Evolutionary conservation across 2,888 invertebrate species (phyloP).

Genomic region (Nemoura dubitans): DNA sequence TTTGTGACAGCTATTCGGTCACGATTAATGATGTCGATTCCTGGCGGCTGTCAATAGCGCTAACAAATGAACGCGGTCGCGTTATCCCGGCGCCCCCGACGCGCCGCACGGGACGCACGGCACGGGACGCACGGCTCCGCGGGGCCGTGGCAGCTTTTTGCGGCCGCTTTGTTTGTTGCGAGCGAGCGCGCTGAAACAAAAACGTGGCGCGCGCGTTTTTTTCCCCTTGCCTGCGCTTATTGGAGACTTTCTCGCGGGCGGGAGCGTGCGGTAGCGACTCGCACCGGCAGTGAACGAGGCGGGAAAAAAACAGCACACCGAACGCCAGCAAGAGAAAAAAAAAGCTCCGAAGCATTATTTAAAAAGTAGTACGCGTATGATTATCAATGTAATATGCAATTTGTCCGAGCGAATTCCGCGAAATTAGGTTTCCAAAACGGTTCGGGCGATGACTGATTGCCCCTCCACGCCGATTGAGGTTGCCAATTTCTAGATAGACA

Average conservation of each 20-base stretch:
- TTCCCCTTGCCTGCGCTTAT: too few relatives aligned
- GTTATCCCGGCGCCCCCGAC: background rate
- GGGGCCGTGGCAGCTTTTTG: background rate
- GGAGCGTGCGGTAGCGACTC: too few relatives aligned
- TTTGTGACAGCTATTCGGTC: background rate
- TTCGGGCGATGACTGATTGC: background rate
- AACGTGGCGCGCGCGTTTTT: too few relatives aligned
- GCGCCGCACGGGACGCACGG: too few relatives aligned
- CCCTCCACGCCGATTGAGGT: background rate
- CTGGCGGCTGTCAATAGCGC: conserved; percentile 15
- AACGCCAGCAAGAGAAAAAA: conserved; percentile 13
- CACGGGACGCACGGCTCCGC: too few relatives aligned
- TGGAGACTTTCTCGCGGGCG: too few relatives aligned
- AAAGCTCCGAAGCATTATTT: background rate
- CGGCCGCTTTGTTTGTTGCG: background rate
- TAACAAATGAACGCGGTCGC: conserved; percentile 22
- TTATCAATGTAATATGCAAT: background rate
- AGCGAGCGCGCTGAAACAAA: background rate
- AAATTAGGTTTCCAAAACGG: background rate
- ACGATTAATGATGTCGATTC: conserved; percentile 34
- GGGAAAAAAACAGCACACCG: background rate
- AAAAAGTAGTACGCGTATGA: background rate
- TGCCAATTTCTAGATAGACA: background rate
- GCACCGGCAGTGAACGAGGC: too few relatives aligned
- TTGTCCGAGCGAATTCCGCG: conserved; percentile 19